A percentile compares a stretch with the other conserved stretches of the same genome.
phyloP scores from a whole-genome alignment of 1,140 invertebrate genomes.

The Scaptomyza hsui region DNA sequence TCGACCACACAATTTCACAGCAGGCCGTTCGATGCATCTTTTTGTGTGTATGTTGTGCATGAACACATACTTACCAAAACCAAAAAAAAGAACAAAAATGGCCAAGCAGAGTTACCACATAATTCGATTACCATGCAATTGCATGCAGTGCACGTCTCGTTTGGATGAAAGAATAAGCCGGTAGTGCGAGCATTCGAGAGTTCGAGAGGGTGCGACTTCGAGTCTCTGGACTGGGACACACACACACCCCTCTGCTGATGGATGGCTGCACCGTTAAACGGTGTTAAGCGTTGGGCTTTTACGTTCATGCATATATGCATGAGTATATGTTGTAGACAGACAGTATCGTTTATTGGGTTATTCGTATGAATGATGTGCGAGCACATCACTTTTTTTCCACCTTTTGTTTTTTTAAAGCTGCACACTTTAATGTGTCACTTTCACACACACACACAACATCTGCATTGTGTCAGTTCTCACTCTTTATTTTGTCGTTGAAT shows the following conservation, averaged over 20 bases:
- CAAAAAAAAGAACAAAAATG: constrained; percentile 1
- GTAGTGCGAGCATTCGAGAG: neutral
- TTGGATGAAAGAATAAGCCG: constrained; percentile 34
- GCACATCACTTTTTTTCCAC: neutral
- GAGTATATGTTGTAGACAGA: neutral
- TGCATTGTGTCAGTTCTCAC: neutral
- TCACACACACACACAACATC: constrained; percentile 17
- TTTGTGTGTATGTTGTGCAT: constrained; percentile 15
- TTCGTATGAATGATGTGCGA: constrained; percentile 20
- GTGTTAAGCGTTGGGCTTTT: constrained; percentile 20
- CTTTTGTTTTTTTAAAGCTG: constrained; percentile 25
- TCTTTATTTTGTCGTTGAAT: neutral
- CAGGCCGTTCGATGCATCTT: constrained; percentile 1
- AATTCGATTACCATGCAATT: constrained; percentile 72
- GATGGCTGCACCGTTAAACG: constrained; percentile 39
- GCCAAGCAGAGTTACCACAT: constrained; percentile 63
- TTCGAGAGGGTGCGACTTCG: neutral
- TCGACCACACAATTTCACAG: constrained; percentile 17
- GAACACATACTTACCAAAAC: no score
- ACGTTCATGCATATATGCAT: constrained; percentile 7
- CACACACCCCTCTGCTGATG: constrained; percentile 24
- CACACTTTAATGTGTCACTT: constrained; percentile 58
- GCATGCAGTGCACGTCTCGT: constrained; percentile 48
- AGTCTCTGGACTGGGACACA: neutral
- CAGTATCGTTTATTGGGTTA: constrained; percentile 26